Percentiles rank a stretch among this genome's conserved stretches.
phyloP scores from a whole-genome alignment of 2,888 invertebrate genomes.

The Disparrhopalites patrizii region DNA sequence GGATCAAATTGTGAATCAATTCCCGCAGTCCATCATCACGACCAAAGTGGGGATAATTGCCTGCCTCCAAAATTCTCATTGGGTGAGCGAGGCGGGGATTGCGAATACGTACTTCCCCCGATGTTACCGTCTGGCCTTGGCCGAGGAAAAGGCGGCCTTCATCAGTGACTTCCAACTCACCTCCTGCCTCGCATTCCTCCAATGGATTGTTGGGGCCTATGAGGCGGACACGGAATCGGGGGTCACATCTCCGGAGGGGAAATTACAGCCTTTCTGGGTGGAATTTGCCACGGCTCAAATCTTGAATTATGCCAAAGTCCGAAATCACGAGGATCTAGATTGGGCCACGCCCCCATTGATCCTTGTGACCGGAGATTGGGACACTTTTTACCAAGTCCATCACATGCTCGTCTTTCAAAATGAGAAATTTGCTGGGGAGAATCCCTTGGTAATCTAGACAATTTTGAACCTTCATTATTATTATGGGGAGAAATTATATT shows the following conservation, averaged over 20 bases:
- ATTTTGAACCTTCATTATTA: too few relatives aligned
- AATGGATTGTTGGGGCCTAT: constrained; percentile 65
- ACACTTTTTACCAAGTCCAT: constrained; percentile 71
- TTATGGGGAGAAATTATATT: too few relatives aligned
- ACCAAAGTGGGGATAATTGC: constrained; percentile 78
- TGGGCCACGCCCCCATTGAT: constrained; percentile 38
- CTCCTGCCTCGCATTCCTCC: constrained; percentile 76
- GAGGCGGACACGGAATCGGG: constrained; percentile 57
- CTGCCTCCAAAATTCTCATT: constrained; percentile 74
- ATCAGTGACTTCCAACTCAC: constrained; percentile 84
- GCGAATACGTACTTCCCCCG: constrained; percentile 78
- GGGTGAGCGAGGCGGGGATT: constrained; percentile 77
- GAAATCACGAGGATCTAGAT: constrained; percentile 66
- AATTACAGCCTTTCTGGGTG: constrained; percentile 55
- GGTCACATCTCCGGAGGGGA: constrained; percentile 43
- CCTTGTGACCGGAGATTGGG: constrained; percentile 76
- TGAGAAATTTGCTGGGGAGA: not conserved
- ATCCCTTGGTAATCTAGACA: too few relatives aligned
- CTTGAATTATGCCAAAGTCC: constrained; percentile 59
- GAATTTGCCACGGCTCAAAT: constrained; percentile 69
- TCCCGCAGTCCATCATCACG: constrained; percentile 80
- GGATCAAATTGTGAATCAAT: constrained; percentile 71
- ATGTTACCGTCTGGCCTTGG: constrained; percentile 76
- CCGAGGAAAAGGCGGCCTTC: constrained; percentile 76
- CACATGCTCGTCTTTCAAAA: constrained; percentile 57